These are phyloP conservation scores for Vanessa atalanta DNA, from an alignment of 1,140 invertebrate genomes.

Conservation along the genomic window DNA sequence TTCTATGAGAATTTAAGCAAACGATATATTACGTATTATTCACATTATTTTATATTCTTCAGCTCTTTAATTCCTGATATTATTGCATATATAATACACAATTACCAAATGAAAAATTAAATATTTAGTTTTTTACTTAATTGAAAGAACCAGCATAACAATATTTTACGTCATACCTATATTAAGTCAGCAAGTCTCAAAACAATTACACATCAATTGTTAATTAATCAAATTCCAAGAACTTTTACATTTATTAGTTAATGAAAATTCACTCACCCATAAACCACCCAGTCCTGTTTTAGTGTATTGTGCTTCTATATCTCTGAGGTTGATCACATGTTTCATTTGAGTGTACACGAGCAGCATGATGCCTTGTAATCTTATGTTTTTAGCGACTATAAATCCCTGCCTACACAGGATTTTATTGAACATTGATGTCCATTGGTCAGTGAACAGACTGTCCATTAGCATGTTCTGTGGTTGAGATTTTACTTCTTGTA, in stretches of 20 bases:
- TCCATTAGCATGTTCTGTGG: conserved; percentile 92
- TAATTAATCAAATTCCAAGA: not conserved
- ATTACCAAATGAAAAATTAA: no score
- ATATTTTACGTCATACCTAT: no score
- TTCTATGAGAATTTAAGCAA: no score
- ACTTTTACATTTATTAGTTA: not conserved
- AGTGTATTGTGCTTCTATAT: conserved; percentile 92
- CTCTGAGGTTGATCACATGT: conserved; percentile 89
- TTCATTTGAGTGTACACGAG: conserved; percentile 88
- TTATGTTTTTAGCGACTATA: conserved; percentile 88
- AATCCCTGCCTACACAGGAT: conserved; percentile 86
- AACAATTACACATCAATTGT: no score
- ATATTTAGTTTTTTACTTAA: no score
- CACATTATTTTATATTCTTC: no score
- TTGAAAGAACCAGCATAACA: no score
- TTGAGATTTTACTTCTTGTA: conserved; percentile 95
- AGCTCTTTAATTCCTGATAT: no score
- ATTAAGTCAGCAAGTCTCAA: no score
- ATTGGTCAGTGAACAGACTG: conserved; percentile 90
- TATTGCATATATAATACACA: no score
- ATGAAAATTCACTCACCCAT: conserved; percentile 83
- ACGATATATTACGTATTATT: no score
- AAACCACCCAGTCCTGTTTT: conserved; percentile 93
- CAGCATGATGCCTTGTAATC: conserved; percentile 90
- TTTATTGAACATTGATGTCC: conserved; percentile 89